Evolutionary conservation across 2,888 invertebrate genomes (phyloP).

Genomic region (Ptychoptera albimana): DNA sequence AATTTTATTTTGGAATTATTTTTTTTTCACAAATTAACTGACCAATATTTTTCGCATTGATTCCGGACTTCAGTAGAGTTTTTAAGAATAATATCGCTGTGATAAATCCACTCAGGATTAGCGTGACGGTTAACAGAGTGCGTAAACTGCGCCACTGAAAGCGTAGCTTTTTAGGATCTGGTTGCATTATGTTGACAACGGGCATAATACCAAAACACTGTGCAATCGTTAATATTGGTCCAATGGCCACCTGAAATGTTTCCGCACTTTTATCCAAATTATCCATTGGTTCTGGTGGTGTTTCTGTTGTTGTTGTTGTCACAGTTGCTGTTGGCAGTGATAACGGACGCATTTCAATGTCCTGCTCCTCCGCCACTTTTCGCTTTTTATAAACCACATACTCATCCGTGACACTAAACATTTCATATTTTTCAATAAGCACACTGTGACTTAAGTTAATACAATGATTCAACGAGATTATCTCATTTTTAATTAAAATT

Average conservation of each 20-base stretch:
- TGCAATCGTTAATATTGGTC: background rate
- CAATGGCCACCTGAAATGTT: background rate
- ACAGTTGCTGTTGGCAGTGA: too few relatives aligned
- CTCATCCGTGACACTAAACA: too few relatives aligned
- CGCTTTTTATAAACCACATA: too few relatives aligned
- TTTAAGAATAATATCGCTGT: background rate
- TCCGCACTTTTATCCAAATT: background rate
- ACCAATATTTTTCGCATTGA: background rate
- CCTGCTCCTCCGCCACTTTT: too few relatives aligned
- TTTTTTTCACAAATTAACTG: too few relatives aligned
- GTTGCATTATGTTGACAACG: background rate
- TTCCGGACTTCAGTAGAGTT: background rate
- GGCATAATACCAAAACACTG: constrained; percentile 2
- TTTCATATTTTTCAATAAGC: too few relatives aligned
- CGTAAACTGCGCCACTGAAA: constrained; percentile 1
- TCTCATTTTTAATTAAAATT: too few relatives aligned
- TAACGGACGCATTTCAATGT: too few relatives aligned
- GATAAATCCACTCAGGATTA: background rate
- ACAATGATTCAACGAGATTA: too few relatives aligned
- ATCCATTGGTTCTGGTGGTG: too few relatives aligned
- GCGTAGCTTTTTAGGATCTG: background rate
- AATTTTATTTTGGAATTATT: background rate
- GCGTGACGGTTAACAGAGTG: background rate
- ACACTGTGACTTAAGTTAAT: too few relatives aligned
- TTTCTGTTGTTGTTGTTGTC: too few relatives aligned